Evolutionary conservation across 2,888 invertebrate species (phyloP).

Genomic region (Eupeodes latifasciatus): DNA sequence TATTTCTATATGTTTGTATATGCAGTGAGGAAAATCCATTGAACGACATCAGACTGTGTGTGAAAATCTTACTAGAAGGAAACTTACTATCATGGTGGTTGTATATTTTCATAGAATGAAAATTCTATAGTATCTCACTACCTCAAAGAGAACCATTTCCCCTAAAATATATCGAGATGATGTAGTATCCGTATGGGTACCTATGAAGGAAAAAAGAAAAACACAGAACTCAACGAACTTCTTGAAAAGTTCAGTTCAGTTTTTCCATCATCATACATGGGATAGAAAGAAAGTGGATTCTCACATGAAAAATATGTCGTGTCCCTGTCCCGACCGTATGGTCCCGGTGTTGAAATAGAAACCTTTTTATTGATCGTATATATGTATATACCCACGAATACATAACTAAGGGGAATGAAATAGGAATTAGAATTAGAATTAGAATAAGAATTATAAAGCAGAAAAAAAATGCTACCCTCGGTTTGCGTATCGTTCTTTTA

Average conservation of each 20-base stretch:
- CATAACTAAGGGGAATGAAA: constrained; percentile 48
- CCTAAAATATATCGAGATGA: constrained; percentile 33
- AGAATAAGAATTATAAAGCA: constrained; percentile 29
- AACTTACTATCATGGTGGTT: constrained; percentile 68
- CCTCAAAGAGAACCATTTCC: constrained; percentile 57
- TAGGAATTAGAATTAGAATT: constrained; percentile 51
- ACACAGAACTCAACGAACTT: constrained; percentile 72
- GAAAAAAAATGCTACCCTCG: constrained; percentile 61
- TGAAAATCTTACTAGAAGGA: constrained; percentile 48
- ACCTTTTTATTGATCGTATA: constrained; percentile 70
- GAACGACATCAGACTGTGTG: constrained; percentile 50
- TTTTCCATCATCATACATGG: constrained; percentile 39
- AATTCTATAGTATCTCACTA: constrained; percentile 32
- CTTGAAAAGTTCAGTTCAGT: constrained; percentile 72
- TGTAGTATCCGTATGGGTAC: not conserved
- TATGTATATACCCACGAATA: not conserved
- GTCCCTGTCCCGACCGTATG: constrained; percentile 18
- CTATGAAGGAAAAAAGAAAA: constrained; percentile 27
- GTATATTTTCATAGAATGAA: constrained; percentile 49
- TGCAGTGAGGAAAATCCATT: constrained; percentile 52
- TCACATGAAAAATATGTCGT: constrained; percentile 59
- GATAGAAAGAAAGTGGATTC: constrained; percentile 59
- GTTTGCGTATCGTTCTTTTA: constrained; percentile 72
- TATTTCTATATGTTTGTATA: constrained; percentile 14
- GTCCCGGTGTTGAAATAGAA: constrained; percentile 51